Percentiles rank a stretch among this genome's conserved stretches.
These are phyloP conservation scores for Phortica okadai DNA, from an alignment of 2,888 invertebrate genomes.

Conservation along the genomic window DNA sequence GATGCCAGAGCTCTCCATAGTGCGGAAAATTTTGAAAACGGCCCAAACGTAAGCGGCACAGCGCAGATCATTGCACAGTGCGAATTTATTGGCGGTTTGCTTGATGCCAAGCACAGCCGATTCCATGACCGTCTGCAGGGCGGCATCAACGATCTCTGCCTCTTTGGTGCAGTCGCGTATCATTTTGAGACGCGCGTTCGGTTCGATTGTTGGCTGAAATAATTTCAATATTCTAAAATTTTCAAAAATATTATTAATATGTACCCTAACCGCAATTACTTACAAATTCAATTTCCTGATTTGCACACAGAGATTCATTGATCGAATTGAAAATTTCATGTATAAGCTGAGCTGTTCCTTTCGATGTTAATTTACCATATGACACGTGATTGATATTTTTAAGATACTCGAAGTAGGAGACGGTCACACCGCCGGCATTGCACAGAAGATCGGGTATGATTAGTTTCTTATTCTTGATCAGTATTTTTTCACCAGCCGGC, in stretches of 20 bases:
- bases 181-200: constrained; percentile 55
- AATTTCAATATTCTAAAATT: neutral
- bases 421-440: constrained; percentile 97
- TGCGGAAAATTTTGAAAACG: constrained; percentile 96
- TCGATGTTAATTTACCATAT: constrained; percentile 95
- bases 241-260: neutral
- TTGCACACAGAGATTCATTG: constrained; percentile 56
- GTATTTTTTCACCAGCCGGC: constrained; percentile 94
- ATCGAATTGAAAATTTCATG: constrained; percentile 66
- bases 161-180: constrained; percentile 83
- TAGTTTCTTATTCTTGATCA: constrained; percentile 90
- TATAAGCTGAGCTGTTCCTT: constrained; percentile 83
- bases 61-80: constrained; percentile 95
- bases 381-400: constrained; percentile 99
- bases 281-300: constrained; percentile 40
- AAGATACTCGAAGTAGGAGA: constrained; percentile 99
- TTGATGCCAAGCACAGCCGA: constrained; percentile 96
- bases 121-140: constrained; percentile 98
- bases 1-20: constrained; percentile 95
- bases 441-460: constrained; percentile 94
- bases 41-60: constrained; percentile 98
- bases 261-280: constrained; percentile 29
- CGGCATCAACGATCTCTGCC: constrained; percentile 99
- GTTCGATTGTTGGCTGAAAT: constrained; percentile 54
- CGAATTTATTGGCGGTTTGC: constrained; percentile 93